These are phyloP conservation scores for Sander vitreus DNA, from an alignment of 2,113 vertebrate genomes.

Conservation along the genomic window DNA sequence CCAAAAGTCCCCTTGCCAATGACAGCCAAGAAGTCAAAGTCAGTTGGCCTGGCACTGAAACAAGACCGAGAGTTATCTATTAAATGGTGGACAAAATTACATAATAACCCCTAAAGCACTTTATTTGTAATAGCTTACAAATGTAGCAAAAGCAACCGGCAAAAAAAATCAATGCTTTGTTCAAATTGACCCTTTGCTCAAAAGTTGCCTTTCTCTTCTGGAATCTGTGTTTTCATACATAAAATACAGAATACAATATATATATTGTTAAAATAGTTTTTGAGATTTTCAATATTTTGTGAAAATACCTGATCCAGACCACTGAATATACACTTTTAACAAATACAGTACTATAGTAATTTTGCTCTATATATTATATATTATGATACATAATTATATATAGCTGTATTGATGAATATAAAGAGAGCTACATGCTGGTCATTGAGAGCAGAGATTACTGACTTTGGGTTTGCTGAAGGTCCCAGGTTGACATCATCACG, in stretches of 20 bases:
- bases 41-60: slow-evolving; percentile 83
- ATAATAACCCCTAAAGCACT: slow-evolving; percentile 12
- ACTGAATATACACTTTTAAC: background rate
- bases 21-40: slow-evolving; percentile 85
- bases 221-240: background rate
- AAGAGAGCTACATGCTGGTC: background rate
- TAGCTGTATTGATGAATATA: background rate
- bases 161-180: background rate
- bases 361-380: background rate
- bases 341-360: background rate
- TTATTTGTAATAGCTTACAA: background rate
- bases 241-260: background rate
- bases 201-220: no score
- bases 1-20: slow-evolving; percentile 87
- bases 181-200: background rate
- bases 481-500: slow-evolving; percentile 93
- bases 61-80: slow-evolving; percentile 27
- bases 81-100: slow-evolving; percentile 1
- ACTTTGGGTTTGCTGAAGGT: slow-evolving; percentile 98
- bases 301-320: background rate
- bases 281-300: background rate
- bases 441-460: slow-evolving; percentile 76
- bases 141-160: background rate
- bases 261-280: background rate
- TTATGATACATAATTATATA: no score